A percentile compares a stretch with the other conserved stretches of the same genome.
phyloP scores from a whole-genome alignment of 2,797 vertebrate genomes.

The Myoxocephalus aenaeus region DNA sequence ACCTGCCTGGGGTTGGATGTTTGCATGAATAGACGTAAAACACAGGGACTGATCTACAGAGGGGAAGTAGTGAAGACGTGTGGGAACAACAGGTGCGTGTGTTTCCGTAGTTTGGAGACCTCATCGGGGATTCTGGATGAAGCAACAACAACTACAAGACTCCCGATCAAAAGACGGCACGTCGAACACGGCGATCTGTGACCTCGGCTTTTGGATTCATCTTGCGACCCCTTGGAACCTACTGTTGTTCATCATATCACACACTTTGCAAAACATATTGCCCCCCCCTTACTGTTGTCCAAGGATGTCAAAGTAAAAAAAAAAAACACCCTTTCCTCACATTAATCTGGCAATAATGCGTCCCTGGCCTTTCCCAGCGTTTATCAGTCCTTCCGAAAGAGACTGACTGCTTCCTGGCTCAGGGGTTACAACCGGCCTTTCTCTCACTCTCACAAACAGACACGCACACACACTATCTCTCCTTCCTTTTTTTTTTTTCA shows the following conservation, averaged over 20 bases:
- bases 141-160: neutral
- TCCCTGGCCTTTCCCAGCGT: slow-evolving; percentile 63
- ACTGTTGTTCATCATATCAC: slow-evolving; percentile 43
- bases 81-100: too few relatives aligned
- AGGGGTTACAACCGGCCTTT: slow-evolving; percentile 82
- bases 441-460: slow-evolving; percentile 50
- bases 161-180: too few relatives aligned
- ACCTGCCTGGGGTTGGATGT: too few relatives aligned
- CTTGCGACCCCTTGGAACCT: slow-evolving; percentile 4
- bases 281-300: slow-evolving; percentile 55
- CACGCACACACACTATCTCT: slow-evolving; percentile 27
- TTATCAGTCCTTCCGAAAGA: slow-evolving; percentile 72
- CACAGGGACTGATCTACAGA: too few relatives aligned
- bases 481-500: slow-evolving; percentile 56
- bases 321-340: slow-evolving; percentile 68
- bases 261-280: slow-evolving; percentile 56
- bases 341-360: slow-evolving; percentile 59
- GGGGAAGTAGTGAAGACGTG: too few relatives aligned
- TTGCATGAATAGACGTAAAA: too few relatives aligned
- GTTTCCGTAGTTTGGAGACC: neutral
- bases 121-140: neutral
- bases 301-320: slow-evolving; percentile 63
- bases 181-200: too few relatives aligned
- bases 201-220: slow-evolving; percentile 5
- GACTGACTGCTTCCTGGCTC: slow-evolving; percentile 83